These are phyloP conservation scores for Cygnus olor DNA, from an alignment of 2,797 vertebrate species.

Conservation along the genomic window DNA sequence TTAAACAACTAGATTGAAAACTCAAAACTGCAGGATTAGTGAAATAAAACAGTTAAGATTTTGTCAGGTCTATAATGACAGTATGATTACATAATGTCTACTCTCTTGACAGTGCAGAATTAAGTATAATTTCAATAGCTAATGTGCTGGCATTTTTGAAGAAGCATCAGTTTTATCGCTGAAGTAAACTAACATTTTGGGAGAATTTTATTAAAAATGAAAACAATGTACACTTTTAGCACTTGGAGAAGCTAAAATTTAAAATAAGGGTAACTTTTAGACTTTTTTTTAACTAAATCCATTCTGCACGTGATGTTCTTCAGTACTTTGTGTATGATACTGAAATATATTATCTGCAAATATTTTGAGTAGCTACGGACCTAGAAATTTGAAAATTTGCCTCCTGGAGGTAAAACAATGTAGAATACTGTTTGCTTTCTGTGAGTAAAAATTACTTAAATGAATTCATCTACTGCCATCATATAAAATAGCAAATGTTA, in stretches of 20 bases:
- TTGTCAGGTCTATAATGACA: background rate
- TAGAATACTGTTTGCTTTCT: background rate
- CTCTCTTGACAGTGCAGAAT: background rate
- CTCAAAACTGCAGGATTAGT: background rate
- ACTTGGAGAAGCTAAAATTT: background rate
- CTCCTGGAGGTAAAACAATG: background rate
- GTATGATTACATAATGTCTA: background rate
- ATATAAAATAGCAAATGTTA: background rate
- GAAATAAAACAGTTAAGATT: background rate
- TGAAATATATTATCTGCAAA: background rate
- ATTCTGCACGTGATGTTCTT: background rate
- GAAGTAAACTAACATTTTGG: background rate
- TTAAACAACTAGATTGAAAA: background rate
- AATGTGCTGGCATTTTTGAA: background rate
- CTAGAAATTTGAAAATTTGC: background rate
- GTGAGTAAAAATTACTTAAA: background rate
- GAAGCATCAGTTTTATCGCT: background rate
- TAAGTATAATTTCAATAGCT: background rate
- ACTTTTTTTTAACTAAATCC: background rate
- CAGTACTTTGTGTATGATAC: background rate
- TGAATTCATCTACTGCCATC: background rate
- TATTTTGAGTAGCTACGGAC: background rate
- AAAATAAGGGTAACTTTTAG: background rate
- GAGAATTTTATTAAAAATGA: background rate
- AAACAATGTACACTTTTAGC: background rate